Conservation (phyloP, 2,888 invertebrate genomes). For the Brachypalpus laphriformis region DNA sequence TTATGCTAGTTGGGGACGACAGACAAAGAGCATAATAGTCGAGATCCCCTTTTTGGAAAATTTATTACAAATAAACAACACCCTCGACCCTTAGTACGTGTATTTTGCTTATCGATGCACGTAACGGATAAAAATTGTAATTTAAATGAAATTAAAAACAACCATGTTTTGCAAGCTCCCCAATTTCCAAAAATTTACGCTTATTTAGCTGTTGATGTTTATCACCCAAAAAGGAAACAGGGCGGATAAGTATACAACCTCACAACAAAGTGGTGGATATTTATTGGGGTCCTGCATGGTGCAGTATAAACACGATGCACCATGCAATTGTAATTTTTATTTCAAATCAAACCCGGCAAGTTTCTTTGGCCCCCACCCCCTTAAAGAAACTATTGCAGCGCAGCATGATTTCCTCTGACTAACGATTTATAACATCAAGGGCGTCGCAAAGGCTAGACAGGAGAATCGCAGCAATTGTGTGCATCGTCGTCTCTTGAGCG, state of each 20-base stretch:
- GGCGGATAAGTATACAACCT: neutral
- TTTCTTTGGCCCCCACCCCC: constrained; percentile 22
- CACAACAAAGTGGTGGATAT: constrained; percentile 8
- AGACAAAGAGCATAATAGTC: constrained; percentile 3
- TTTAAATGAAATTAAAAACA: constrained; percentile 52
- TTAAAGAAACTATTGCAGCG: constrained; percentile 37
- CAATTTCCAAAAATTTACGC: constrained; percentile 25
- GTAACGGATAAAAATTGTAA: constrained; percentile 63
- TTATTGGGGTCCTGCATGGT: constrained; percentile 20
- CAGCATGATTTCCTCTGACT: constrained; percentile 21
- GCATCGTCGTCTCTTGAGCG: constrained; percentile 43
- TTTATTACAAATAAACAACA: constrained; percentile 65
- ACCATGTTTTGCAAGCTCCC: constrained; percentile 5
- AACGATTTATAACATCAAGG: constrained; percentile 68
- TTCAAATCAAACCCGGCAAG: constrained; percentile 39
- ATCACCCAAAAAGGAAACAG: constrained; percentile 26
- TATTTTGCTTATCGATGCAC: constrained; percentile 42
- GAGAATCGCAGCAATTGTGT: constrained; percentile 63
- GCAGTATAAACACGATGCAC: constrained; percentile 12
- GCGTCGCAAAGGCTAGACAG: constrained; percentile 67
- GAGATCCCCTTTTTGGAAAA: constrained; percentile 42
- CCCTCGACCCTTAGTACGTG: neutral
- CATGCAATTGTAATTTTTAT: constrained; percentile 42
- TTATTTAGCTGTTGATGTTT: constrained; percentile 41
- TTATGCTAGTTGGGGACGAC: neutral